Evolutionary conservation across 2,888 invertebrate species (phyloP), one percentile per base, ranked within the genome.

Genomic region (Stenoptilia bipunctidactyla): DNA sequence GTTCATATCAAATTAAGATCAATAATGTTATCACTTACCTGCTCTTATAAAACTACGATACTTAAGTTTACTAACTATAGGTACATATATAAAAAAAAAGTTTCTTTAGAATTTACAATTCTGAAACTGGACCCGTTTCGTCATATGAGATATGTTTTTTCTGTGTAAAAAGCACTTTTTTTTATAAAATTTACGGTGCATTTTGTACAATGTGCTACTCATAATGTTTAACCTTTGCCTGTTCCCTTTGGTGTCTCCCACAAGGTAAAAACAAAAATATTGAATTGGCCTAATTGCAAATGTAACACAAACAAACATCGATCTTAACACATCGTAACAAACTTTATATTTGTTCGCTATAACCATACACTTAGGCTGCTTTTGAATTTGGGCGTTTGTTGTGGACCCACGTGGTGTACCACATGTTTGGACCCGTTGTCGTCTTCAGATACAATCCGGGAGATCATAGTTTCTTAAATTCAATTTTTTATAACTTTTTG

Each of bases 361-460:
- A n/a, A n/a, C n/a, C n/a, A n/a, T n/a, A n/a, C n/a, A 39, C 33
- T 43, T 67, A 53, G 1, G 49, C 45, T 41, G 34, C 46, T 61
- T 48, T 9, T n/a, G 9, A 25, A 13, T 14, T 15, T 9, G 15
- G 3, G 38, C 52, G 4, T 60, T 60, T 59, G 59, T 50, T 46
- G 4, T 45, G 50, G 77, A 77, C 82, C 80, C 79, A 82, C 82
- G 80, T 82, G 74, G 76, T 69, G 77, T 43, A 58, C 64, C 82
- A 80, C 64, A 74, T 82, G 82, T 71, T 66, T 41, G 52, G 57
- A 62, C 67, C 66, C 67, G 69, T 68, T 70, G 68, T 5, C 63
- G 66, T 63, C 63, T 58, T 30, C 20, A 20, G 30, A 30, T 30
- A 30, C 30, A 30, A 30, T 30, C 30, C 30, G 80, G 82, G 80